These are phyloP conservation scores for Anser brachyrhynchus DNA, from an alignment of 2,113 vertebrate genomes.

Conservation along the genomic window DNA sequence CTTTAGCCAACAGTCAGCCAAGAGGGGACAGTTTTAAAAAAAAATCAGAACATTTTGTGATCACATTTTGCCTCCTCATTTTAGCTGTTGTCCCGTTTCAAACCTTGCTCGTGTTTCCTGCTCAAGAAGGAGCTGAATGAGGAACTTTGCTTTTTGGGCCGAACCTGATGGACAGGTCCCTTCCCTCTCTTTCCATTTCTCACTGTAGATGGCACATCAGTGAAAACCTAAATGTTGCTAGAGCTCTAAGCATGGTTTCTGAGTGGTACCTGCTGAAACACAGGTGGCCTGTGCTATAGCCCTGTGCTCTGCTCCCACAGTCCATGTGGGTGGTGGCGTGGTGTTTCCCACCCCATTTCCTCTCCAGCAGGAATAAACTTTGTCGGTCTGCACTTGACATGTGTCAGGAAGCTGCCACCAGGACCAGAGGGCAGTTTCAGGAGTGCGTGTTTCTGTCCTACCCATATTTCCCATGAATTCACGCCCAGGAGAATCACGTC, in stretches of 20 bases:
- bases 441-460: not conserved
- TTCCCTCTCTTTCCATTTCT: not conserved
- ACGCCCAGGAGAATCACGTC: not conserved
- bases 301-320: not conserved
- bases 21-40: not conserved
- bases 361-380: not conserved
- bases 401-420: rapidly evolving
- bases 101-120: not conserved
- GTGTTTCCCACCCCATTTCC: not conserved
- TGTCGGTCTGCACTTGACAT: rapidly evolving
- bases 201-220: not conserved
- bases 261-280: not conserved
- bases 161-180: not conserved
- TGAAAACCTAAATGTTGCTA: not conserved
- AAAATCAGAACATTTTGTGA: not conserved
- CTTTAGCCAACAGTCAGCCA: not conserved
- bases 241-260: not conserved
- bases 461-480: not conserved
- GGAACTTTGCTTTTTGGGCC: not conserved
- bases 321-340: not conserved
- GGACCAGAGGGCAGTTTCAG: not conserved
- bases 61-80: not conserved
- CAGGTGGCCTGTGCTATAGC: not conserved
- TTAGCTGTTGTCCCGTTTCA: not conserved
- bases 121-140: not conserved